phyloP scores from a whole-genome alignment of 23 tunicate species.

The Ascidia mentula region DNA sequence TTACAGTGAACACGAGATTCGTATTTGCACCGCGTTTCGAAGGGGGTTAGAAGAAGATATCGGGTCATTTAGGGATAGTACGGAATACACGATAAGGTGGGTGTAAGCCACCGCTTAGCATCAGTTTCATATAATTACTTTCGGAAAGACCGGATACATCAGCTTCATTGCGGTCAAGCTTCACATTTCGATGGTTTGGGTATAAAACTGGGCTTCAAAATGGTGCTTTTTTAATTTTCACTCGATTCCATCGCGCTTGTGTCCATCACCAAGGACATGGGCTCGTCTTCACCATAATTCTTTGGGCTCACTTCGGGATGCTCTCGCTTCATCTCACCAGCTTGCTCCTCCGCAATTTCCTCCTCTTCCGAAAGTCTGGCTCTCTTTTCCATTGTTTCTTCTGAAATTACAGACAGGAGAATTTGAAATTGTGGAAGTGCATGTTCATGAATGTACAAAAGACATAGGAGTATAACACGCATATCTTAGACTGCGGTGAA shows the following conservation, averaged over 20 bases:
- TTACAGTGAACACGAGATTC: neutral
- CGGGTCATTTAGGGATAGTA: neutral
- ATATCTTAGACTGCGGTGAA: too few species aligned
- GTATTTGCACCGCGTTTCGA: conserved; percentile 8
- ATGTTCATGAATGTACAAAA: too few species aligned
- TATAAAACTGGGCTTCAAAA: too few species aligned
- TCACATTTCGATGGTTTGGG: too few species aligned
- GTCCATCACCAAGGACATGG: conserved; percentile 50
- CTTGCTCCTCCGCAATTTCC: too few species aligned
- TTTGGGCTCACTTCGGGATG: neutral
- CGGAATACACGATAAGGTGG: neutral
- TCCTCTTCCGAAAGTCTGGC: neutral
- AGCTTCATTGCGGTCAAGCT: neutral
- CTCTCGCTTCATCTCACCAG: neutral
- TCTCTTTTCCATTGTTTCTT: neutral
- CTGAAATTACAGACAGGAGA: too few species aligned
- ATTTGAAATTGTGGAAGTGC: too few species aligned
- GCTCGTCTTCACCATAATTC: conserved; percentile 30
- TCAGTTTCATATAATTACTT: too few species aligned
- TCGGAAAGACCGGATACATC: neutral
- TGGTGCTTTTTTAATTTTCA: neutral
- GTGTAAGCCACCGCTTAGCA: neutral
- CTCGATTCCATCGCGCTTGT: conserved; percentile 7
- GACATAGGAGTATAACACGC: too few species aligned
- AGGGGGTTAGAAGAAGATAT: neutral